Base-by-base conservation (phyloP, 2,113 vertebrate genomes). In the Callipepla californica region DNA sequence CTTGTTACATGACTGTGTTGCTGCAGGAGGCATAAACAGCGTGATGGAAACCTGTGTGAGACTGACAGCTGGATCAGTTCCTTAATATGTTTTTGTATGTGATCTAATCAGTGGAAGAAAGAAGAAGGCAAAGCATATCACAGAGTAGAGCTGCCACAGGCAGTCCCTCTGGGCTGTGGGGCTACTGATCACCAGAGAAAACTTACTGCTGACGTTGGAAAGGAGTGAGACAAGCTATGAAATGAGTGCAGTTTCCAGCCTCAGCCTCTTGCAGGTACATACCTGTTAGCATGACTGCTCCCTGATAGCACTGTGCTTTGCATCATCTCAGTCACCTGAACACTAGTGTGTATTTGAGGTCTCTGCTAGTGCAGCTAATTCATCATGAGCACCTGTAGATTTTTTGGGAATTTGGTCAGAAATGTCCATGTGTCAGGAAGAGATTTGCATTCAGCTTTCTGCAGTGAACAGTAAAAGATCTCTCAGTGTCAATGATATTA, bases 231-330 rank as follows among this genome's bases (percentile, higher is more conserved):
- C 30, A 36, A 59, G 69, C 75, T 53, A 3, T 19, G 48, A 79
- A 92, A 92, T 80, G 84, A 96, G 80, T 90, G 92, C 4, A 1
- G 13, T 87, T 85, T 91, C 53, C 73, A 70, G n/a, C 28, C 10
- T 59, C 82, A 91, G 80, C 44, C 44, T 77, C 67, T 66, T 3
- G 0, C 3, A 26, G 51, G 28, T 69, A 62, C 2, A 5, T 85
- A 72, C 42, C 28, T 57, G 22, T 86, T 79, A 73, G 62, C 15
- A 30, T 50, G 50, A 69, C 50, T 40, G 84, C 47, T 88, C 51
- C 40, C 12, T 50, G 38, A 15, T 74, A 72, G 63, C 14, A 2
- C 59, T 78, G 19, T 70, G 40, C 20, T 36, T 85, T 26, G 18
- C 40, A 5, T 38, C 11, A 34, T 36, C 8, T 10, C 0, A 23